Conservation (phyloP, 2,797 vertebrate genomes). For the Phyllotis vaccarum region DNA sequence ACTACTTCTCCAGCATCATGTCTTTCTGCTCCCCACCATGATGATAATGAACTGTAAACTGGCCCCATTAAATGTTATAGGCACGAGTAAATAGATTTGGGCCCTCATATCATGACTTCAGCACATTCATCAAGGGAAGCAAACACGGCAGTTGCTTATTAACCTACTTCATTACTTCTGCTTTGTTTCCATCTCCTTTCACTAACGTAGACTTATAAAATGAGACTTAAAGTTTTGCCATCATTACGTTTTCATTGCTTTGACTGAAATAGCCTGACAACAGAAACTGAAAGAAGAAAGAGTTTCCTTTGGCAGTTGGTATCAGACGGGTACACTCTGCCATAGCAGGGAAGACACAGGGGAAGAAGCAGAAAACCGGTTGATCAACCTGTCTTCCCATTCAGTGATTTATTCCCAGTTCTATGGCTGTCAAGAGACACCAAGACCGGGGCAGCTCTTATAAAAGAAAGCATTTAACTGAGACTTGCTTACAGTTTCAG, state of each 20-base stretch:
- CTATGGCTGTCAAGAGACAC: neutral
- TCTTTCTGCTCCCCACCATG: neutral
- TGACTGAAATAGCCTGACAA: neutral
- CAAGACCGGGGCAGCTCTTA: neutral
- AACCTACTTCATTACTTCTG: neutral
- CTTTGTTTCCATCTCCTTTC: neutral
- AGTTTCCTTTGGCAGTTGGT: neutral
- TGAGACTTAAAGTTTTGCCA: neutral
- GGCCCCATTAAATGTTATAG: too few relatives aligned
- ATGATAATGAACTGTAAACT: neutral
- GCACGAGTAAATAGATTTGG: neutral
- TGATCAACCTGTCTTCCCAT: neutral
- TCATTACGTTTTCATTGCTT: neutral
- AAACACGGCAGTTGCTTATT: neutral
- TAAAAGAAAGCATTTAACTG: neutral
- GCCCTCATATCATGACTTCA: neutral
- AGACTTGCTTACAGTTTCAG: neutral
- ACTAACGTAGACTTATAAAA: neutral
- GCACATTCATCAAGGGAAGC: neutral
- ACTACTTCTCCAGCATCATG: neutral
- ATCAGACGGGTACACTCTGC: neutral
- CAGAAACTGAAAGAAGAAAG: neutral
- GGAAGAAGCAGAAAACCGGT: neutral
- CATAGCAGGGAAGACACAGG: too few relatives aligned
- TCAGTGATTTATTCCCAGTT: neutral